Conservation (phyloP, 2,888 invertebrate genomes). For the Dicranocentrus wangi region DNA sequence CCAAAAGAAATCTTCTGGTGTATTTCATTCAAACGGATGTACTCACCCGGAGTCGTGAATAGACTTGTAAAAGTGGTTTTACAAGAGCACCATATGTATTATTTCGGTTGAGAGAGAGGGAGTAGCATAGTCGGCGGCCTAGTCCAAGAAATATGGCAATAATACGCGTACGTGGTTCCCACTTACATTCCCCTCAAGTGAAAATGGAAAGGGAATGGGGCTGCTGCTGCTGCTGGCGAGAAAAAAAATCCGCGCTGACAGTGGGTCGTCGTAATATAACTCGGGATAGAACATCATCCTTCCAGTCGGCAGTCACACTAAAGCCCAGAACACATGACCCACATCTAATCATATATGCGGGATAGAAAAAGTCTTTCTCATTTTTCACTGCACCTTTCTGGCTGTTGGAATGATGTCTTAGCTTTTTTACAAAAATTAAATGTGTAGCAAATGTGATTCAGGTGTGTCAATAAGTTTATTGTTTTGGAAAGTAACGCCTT, state of each 20-base stretch:
- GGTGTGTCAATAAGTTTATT: no score
- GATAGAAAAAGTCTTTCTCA: slow-evolving; percentile 19
- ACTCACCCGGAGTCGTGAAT: slow-evolving; percentile 39
- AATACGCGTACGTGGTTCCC: slow-evolving; percentile 19
- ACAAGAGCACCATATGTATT: not conserved
- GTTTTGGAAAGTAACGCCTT: no score
- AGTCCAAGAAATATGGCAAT: slow-evolving; percentile 4
- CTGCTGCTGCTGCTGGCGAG: no score
- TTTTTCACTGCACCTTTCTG: no score
- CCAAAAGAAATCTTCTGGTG: no score
- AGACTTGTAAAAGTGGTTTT: slow-evolving; percentile 35
- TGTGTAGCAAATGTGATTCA: no score
- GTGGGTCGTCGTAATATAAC: not conserved
- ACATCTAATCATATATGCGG: slow-evolving; percentile 32
- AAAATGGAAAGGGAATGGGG: slow-evolving; percentile 14
- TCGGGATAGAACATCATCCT: slow-evolving; percentile 17
- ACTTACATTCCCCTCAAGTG: slow-evolving; percentile 16
- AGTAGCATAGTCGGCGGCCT: no score
- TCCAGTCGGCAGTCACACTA: slow-evolving; percentile 10
- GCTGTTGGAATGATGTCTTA: no score
- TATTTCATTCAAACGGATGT: no score
- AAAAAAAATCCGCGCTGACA: slow-evolving; percentile 42
- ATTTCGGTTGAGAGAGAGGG: no score
- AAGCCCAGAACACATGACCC: slow-evolving; percentile 41
- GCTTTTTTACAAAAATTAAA: no score